phyloP scores from a whole-genome alignment of 2,888 invertebrate species.

The Drosophila picticornis region DNA sequence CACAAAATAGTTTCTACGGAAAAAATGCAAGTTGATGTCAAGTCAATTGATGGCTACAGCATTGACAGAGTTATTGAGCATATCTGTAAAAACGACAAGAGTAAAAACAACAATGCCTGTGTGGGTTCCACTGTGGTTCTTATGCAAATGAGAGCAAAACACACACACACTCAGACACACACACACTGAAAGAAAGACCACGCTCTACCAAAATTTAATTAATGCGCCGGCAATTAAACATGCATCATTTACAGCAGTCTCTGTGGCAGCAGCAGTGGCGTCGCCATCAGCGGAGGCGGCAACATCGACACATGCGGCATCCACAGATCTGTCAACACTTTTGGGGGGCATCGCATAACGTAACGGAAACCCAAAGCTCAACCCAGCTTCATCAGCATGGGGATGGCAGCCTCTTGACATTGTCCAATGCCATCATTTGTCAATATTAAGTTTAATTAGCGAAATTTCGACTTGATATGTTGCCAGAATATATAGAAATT shows the following conservation, averaged over 20 bases:
- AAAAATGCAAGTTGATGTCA: constrained; percentile 43
- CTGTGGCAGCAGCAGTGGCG: constrained; percentile 50
- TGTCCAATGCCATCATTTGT: constrained; percentile 79
- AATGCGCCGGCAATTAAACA: constrained; percentile 80
- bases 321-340: constrained; percentile 65
- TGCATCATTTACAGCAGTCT: constrained; percentile 79
- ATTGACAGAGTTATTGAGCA: constrained; percentile 63
- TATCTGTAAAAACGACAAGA: constrained; percentile 39
- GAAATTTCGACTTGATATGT: constrained; percentile 43
- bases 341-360: constrained; percentile 17
- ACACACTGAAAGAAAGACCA: constrained; percentile 24
- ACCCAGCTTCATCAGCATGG: constrained; percentile 6
- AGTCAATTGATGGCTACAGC: constrained; percentile 51
- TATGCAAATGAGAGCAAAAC: constrained; percentile 55
- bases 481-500: constrained; percentile 4
- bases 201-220: constrained; percentile 74
- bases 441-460: constrained; percentile 82
- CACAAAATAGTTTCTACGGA: constrained; percentile 24
- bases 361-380: constrained; percentile 38
- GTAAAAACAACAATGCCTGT: constrained; percentile 44
- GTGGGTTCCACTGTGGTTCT: constrained; percentile 43
- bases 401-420: constrained; percentile 54
- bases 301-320: constrained; percentile 65
- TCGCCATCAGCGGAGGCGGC: constrained; percentile 55
- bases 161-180: constrained; percentile 20